A percentile compares a stretch with the other conserved stretches of the same genome.
These are phyloP conservation scores for Ceratotherium simum DNA, from an alignment of 2,113 vertebrate genomes.

Conservation along the genomic window DNA sequence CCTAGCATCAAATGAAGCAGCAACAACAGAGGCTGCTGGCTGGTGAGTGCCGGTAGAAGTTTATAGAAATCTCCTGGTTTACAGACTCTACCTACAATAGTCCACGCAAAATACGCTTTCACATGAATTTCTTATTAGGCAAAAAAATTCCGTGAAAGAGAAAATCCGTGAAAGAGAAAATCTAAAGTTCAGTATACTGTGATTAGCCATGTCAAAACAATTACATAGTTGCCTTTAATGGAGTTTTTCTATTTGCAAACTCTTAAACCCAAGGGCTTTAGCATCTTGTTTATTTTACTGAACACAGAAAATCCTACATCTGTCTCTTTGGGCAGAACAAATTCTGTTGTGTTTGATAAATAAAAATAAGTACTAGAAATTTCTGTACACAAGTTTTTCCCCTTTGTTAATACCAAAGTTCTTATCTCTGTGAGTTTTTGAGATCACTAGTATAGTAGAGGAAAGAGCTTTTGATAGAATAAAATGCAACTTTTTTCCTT, in stretches of 20 bases:
- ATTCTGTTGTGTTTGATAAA: background rate
- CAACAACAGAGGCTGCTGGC: background rate
- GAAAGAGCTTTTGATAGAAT: background rate
- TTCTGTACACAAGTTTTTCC: background rate
- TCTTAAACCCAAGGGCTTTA: background rate
- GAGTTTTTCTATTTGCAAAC: background rate
- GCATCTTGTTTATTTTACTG: background rate
- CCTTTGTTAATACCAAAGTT: background rate
- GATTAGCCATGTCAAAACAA: background rate
- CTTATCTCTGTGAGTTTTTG: background rate
- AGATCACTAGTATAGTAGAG: background rate
- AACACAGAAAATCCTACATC: background rate
- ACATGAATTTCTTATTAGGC: background rate
- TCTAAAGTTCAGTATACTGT: background rate
- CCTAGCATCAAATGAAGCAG: background rate
- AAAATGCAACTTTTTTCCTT: background rate
- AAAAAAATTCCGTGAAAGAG: background rate
- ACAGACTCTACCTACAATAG: background rate
- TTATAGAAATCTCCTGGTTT: background rate
- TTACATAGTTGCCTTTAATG: background rate
- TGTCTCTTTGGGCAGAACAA: background rate
- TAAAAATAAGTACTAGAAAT: background rate
- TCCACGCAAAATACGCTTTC: background rate
- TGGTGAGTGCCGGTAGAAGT: background rate
- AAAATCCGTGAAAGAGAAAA: constrained; percentile 4